These are phyloP conservation scores for Smittia aterrima DNA, from an alignment of 2,888 invertebrate species.

Conservation along the genomic window DNA sequence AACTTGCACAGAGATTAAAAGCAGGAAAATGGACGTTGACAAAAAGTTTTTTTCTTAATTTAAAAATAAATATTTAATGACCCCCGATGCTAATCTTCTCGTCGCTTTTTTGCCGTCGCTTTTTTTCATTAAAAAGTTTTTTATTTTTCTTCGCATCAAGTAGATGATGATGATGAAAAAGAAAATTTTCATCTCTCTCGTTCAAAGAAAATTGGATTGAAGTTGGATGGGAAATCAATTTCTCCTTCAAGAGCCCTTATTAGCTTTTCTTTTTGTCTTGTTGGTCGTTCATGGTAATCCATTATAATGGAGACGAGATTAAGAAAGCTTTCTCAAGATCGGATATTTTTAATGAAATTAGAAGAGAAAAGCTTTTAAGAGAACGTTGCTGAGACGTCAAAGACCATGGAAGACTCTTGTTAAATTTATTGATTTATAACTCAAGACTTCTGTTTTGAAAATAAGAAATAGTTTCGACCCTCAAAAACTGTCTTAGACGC, in stretches of 20 bases:
- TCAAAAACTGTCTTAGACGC: no score
- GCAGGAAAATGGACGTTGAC: conserved; percentile 13
- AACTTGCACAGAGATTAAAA: conserved; percentile 24
- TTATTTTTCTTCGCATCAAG: neutral
- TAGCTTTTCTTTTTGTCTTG: conserved; percentile 28
- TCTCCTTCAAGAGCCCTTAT: conserved; percentile 12
- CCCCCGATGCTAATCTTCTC: conserved; percentile 20
- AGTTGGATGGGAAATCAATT: conserved; percentile 22
- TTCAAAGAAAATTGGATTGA: conserved; percentile 3
- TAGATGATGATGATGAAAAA: conserved; percentile 2
- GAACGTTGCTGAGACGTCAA: neutral
- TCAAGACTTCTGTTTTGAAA: no score
- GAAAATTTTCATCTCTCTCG: neutral
- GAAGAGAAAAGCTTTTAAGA: neutral
- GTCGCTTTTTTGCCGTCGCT: conserved; percentile 13
- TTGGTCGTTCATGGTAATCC: conserved; percentile 5
- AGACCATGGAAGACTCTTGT: no score
- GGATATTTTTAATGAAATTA: conserved; percentile 19
- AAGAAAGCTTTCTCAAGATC: conserved; percentile 22
- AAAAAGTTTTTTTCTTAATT: conserved; percentile 17
- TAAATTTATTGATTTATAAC: no score
- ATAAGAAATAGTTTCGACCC: no score
- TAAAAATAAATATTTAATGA: conserved; percentile 27
- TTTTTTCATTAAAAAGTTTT: conserved; percentile 25
- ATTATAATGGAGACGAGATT: conserved; percentile 20